These are phyloP conservation scores for Limnephilus marmoratus DNA, from an alignment of 2,888 invertebrate genomes.

Conservation along the genomic window DNA sequence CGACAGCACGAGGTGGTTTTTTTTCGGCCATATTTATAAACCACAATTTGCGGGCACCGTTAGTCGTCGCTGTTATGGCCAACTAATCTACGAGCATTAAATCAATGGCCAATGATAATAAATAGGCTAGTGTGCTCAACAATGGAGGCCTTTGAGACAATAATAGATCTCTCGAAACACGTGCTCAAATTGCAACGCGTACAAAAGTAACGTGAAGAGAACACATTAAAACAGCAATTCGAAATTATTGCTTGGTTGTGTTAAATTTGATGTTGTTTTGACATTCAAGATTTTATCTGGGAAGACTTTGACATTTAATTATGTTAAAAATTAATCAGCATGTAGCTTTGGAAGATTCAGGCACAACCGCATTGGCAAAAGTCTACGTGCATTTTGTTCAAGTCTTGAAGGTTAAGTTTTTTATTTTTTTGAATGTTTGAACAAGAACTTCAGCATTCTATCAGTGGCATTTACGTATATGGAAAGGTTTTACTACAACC, in stretches of 20 bases:
- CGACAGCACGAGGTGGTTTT: constrained; percentile 25
- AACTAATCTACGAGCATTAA: constrained; percentile 42
- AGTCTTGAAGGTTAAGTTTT: background rate
- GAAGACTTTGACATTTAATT: background rate
- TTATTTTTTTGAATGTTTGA: background rate
- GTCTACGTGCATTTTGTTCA: background rate
- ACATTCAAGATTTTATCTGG: background rate
- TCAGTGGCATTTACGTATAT: background rate
- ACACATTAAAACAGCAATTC: background rate
- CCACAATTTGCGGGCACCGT: constrained; percentile 44
- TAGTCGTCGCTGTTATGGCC: constrained; percentile 19
- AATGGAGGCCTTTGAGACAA: constrained; percentile 3
- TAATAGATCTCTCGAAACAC: background rate
- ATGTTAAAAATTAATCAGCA: background rate
- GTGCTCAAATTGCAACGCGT: constrained; percentile 10
- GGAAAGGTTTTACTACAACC: background rate
- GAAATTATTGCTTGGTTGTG: background rate
- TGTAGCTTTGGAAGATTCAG: background rate
- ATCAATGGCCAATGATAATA: constrained; percentile 31
- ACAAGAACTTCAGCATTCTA: background rate
- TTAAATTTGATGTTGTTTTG: background rate
- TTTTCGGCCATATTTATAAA: background rate
- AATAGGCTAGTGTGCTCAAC: constrained; percentile 16
- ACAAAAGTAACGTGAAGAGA: background rate
- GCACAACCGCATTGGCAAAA: background rate